A percentile compares a stretch with the other conserved stretches of the same genome.
Conservation (phyloP, 2,888 invertebrate genomes). For the Petrophora chlorosata region DNA sequence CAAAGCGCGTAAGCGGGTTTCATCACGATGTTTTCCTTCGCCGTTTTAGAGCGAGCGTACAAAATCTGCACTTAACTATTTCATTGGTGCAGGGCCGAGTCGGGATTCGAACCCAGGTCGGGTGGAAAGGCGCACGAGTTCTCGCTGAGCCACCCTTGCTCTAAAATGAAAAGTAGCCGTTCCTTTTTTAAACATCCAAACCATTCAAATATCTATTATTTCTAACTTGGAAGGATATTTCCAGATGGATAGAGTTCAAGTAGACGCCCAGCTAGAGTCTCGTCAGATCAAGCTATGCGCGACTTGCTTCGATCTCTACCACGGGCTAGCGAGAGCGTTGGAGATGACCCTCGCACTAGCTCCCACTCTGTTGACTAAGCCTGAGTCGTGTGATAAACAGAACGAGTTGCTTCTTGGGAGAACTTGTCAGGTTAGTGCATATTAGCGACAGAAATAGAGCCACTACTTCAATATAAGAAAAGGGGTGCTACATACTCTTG, state of each 20-base stretch:
- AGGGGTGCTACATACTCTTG: background rate
- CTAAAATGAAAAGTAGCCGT: background rate
- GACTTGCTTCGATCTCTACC: conserved; percentile 92
- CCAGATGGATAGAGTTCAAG: conserved; percentile 71
- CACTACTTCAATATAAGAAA: background rate
- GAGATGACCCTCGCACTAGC: conserved; percentile 90
- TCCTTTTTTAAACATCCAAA: background rate
- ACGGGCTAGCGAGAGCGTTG: conserved; percentile 89
- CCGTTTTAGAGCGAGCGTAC: no score
- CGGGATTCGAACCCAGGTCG: no score
- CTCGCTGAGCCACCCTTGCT: no score
- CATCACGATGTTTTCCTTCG: no score
- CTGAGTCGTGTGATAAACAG: conserved; percentile 84
- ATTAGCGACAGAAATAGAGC: background rate
- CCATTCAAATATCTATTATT: no score
- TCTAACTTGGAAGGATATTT: no score
- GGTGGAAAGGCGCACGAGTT: no score
- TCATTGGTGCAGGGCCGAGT: no score
- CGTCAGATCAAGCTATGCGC: conserved; percentile 92
- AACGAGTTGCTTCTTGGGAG: conserved; percentile 88
- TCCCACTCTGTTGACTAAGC: conserved; percentile 86
- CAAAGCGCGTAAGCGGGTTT: no score
- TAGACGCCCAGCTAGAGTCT: conserved; percentile 85
- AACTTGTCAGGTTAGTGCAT: conserved; percentile 67
- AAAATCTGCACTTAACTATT: no score